Percentiles rank a stretch among this genome's conserved stretches.
These are phyloP conservation scores for Noctua fimbriata DNA, from an alignment of 2,888 invertebrate genomes.

Conservation along the genomic window DNA sequence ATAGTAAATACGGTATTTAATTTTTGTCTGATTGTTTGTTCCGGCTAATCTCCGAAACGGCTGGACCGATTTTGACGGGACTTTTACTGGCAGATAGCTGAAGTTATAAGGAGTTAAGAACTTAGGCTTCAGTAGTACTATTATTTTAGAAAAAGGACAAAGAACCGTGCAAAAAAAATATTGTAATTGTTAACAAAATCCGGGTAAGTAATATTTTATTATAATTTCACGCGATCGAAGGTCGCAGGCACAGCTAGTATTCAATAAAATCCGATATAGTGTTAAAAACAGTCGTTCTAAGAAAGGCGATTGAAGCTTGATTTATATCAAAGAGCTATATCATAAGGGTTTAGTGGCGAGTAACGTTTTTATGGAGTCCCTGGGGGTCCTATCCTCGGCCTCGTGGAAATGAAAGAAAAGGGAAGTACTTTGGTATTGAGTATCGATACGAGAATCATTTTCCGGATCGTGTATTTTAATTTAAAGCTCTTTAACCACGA, in stretches of 20 bases:
- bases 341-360: conserved; percentile 49
- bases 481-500: conserved; percentile 16
- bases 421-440: conserved; percentile 21
- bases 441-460: conserved; percentile 36
- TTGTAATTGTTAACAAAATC: too few species aligned
- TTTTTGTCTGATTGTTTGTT: too few species aligned
- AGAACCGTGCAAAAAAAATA: too few species aligned
- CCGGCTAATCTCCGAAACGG: too few species aligned
- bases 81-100: too few species aligned
- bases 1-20: too few species aligned
- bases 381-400: conserved; percentile 13
- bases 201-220: too few species aligned
- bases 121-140: too few species aligned
- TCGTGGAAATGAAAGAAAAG: conserved; percentile 46
- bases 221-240: too few species aligned
- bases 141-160: too few species aligned
- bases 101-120: too few species aligned
- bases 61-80: too few species aligned
- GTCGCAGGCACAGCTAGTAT: neutral
- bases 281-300: conserved; percentile 26
- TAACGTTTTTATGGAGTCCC: conserved; percentile 51
- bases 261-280: conserved; percentile 24
- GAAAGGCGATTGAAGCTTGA: conserved; percentile 42
- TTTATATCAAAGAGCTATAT: conserved; percentile 54
- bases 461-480: conserved; percentile 33